Base-by-base conservation (phyloP, 2,888 invertebrate species). In the Chrysolina americana region DNA sequence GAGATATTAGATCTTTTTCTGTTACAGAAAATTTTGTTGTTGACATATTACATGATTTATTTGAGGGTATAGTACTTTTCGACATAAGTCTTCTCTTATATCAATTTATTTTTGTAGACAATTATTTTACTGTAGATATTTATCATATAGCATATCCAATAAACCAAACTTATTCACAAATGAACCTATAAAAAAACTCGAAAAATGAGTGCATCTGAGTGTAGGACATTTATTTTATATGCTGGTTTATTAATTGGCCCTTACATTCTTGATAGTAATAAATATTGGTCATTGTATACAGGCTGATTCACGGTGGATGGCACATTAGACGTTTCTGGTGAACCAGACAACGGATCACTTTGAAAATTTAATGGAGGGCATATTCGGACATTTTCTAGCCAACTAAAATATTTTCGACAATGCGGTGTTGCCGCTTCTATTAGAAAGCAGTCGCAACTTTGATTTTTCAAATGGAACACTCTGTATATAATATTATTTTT, bases 1-100 rank as follows among this genome's bases (percentile, higher is more conserved):
- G n/a, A n/a, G n/a, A n/a, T 62, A 28, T 62, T 23, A 62, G 62
- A 62, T 62, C 62, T 62, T 62, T 62, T 28, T 62, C 62, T 23
- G 62, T 62, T 23, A 62, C 62, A 23, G 62, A 62, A 62, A 28
- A 62, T 28, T 28, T 62, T 23, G 62, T 62, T 62, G 62, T 62
- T 62, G 28, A 62, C 62, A 62, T 62, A 62, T 62, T 62, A 28
- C 62, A 62, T 23, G 28, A 62, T 62, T 62, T 28, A 62, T 62
- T 62, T 23, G 62, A 62, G 28, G 62, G 62, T 62, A 13, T 62
- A 23, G 62, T 62, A 62, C 62, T 62, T 62, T 62, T 62, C 5
- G 62, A 62, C 15, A 62, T 62, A 21, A 62, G 23, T 59, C 21
- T 59, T 19, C 59, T 59, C 59, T 59, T 59, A 59, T 21, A 59